Percentiles rank a stretch among this genome's conserved stretches.
These are phyloP conservation scores for Tubiluchus corallicola DNA, from an alignment of 2,888 invertebrate species.

Conservation along the genomic window DNA sequence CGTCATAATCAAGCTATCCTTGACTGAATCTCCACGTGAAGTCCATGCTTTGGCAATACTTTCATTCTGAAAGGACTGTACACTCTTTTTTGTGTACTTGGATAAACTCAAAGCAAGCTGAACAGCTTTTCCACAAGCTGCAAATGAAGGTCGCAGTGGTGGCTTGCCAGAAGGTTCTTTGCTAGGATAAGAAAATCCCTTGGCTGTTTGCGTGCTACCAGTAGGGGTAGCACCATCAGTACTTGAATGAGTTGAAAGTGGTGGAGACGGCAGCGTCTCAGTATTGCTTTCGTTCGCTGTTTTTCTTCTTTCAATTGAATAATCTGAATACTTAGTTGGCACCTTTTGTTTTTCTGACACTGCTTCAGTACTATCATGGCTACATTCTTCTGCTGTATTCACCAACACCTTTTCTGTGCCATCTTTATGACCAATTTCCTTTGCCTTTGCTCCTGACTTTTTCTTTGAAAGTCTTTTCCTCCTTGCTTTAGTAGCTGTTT, in stretches of 20 bases:
- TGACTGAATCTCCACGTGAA: background rate
- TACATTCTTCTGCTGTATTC: background rate
- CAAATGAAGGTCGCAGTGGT: background rate
- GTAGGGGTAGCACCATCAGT: background rate
- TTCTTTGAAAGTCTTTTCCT: background rate
- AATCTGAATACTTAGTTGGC: too few species aligned
- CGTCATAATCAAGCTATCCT: background rate
- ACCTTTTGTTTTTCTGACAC: too few species aligned
- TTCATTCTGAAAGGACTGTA: constrained; percentile 1
- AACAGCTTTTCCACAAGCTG: background rate
- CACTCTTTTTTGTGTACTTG: constrained; percentile 1
- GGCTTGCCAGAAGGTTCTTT: constrained; percentile 3
- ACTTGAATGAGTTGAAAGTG: too few species aligned
- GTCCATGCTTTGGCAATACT: background rate
- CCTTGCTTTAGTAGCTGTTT: background rate
- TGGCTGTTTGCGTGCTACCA: background rate
- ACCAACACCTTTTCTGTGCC: background rate
- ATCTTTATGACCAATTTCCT: too few species aligned
- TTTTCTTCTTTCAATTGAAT: background rate
- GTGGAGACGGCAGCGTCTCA: too few species aligned
- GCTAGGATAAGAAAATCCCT: background rate
- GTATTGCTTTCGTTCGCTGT: background rate
- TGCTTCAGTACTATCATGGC: background rate
- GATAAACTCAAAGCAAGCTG: background rate
- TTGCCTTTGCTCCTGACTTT: background rate